Evolutionary conservation across 1,140 invertebrate species (phyloP).

Genomic region (Macrostomum lignano): DNA sequence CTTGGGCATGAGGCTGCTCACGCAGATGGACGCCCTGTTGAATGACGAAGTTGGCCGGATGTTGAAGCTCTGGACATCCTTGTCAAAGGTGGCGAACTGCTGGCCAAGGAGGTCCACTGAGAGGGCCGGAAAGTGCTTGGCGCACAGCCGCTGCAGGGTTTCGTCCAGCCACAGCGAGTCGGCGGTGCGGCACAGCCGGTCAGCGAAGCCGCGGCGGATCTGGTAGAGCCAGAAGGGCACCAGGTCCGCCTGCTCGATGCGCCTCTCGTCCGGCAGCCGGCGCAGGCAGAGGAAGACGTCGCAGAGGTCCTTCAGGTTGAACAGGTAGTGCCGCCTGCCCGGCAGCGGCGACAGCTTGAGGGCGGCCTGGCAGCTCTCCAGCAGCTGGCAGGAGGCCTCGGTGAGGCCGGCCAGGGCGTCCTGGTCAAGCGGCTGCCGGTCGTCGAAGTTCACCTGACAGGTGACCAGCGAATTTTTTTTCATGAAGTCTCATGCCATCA

Average conservation of each 20-base stretch:
- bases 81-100: background rate
- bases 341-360: conserved; percentile 17
- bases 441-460: too few relatives aligned
- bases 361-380: conserved; percentile 15
- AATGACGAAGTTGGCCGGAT: too few relatives aligned
- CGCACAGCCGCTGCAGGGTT: conserved; percentile 12
- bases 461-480: too few relatives aligned
- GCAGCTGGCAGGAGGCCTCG: conserved; percentile 18
- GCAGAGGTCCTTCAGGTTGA: conserved; percentile 21
- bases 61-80: too few relatives aligned
- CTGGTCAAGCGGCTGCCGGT: conserved; percentile 16
- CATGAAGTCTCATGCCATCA: too few relatives aligned
- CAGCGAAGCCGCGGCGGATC: conserved; percentile 17
- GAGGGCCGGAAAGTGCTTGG: background rate
- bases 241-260: conserved; percentile 19
- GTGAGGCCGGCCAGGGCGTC: conserved; percentile 22
- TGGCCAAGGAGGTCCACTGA: background rate
- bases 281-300: conserved; percentile 24
- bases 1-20: too few relatives aligned
- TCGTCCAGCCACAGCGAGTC: conserved; percentile 22
- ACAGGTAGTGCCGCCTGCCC: conserved; percentile 23
- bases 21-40: too few relatives aligned
- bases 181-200: conserved; percentile 14
- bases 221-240: conserved; percentile 24
- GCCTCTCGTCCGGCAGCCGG: conserved; percentile 17